Percentiles rank a stretch among this genome's conserved stretches.
phyloP scores from a whole-genome alignment of 2,888 invertebrate species.

The Gortyna flavago region DNA sequence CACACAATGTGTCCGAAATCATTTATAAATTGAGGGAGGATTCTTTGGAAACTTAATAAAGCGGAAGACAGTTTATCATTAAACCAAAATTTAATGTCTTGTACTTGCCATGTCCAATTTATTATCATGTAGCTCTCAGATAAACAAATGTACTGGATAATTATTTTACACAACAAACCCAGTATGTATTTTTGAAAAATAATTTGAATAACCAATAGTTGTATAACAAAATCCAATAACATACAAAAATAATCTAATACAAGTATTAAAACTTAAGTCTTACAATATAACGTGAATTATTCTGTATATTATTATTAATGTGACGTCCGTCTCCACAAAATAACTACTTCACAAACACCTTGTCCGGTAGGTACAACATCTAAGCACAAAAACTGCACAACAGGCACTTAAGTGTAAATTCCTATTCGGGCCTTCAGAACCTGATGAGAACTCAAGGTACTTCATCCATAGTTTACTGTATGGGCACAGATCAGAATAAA shows the following conservation, averaged over 20 bases:
- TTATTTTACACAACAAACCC: slow-evolving; percentile 55
- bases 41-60: slow-evolving; percentile 67
- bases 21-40: slow-evolving; percentile 56
- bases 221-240: slow-evolving; percentile 69
- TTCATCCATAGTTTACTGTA: slow-evolving; percentile 49
- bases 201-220: slow-evolving; percentile 63
- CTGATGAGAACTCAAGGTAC: slow-evolving; percentile 48
- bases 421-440: slow-evolving; percentile 67
- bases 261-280: slow-evolving; percentile 69
- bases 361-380: slow-evolving; percentile 51
- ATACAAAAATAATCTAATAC: slow-evolving; percentile 69
- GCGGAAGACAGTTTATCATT: slow-evolving; percentile 66
- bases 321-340: slow-evolving; percentile 44
- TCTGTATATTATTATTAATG: slow-evolving; percentile 55
- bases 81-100: slow-evolving; percentile 64
- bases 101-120: slow-evolving; percentile 65
- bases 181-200: slow-evolving; percentile 59
- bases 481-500: slow-evolving; percentile 60
- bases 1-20: slow-evolving; percentile 62
- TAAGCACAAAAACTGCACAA: slow-evolving; percentile 69
- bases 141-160: slow-evolving; percentile 52
- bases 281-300: slow-evolving; percentile 66
- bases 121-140: slow-evolving; percentile 55
- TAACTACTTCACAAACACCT: slow-evolving; percentile 48
- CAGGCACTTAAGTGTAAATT: slow-evolving; percentile 79